Base-by-base conservation (phyloP, 2,888 invertebrate species). In the Pogonocherus hispidulus region DNA sequence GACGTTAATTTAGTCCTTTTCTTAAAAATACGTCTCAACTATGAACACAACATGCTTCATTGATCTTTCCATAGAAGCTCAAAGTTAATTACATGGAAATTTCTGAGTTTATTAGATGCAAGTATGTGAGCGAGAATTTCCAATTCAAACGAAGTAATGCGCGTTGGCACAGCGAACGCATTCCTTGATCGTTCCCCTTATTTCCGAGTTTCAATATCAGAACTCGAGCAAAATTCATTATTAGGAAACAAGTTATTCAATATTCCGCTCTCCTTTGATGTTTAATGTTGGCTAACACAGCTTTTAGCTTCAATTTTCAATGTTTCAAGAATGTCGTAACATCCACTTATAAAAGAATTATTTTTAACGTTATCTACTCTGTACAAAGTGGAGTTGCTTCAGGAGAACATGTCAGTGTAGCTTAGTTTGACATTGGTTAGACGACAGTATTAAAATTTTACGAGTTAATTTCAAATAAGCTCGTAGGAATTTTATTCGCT, bases 31-130 rank as follows among this genome's bases (percentile, higher is more conserved):
- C 60, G 66, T 72, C 64, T 55, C 69, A 72, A 71, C 76, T 69
- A 67, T 70, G 70, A 74, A 67, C 71, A 70, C 76, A 74, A 76
- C 78, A 80, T 66, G 76, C 78, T 76, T 76, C 81, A 83, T 83
- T 83, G 82, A 81, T 82, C 82, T 79, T 81, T 76, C 76, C 76
- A 80, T 78, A 78, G 78, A 72, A 81, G 78, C 81, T 79, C 80
- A 81, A 84, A 85, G 85, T 85, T 85, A 85, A 85, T 85, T 85
- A 85, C 84, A 84, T 84, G 84, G 84, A 84, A 85, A 84, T 84
- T 84, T 84, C 82, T 70, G 78, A 84, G 84, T 85, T 85, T 85
- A 85, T 85, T 85, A 85, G 84, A 84, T 84, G 84, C 84, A 85
- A 85, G 84, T 85, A 85, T 85, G 85, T 85, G 84, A 83, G 82